Percentiles rank a stretch among this genome's conserved stretches.
Evolutionary conservation across 2,888 invertebrate genomes (phyloP).

Genomic region (Tuta absoluta): DNA sequence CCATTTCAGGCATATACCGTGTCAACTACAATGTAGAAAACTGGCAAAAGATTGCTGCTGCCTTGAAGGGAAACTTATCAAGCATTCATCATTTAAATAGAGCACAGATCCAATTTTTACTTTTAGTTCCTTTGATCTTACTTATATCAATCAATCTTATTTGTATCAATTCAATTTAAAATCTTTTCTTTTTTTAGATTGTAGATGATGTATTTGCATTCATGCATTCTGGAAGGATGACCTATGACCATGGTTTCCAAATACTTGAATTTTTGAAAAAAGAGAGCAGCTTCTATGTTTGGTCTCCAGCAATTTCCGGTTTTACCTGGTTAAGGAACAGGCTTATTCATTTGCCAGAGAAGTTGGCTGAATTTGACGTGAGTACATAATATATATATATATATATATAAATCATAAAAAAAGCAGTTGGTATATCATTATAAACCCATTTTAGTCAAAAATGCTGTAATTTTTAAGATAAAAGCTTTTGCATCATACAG

Average conservation of each 20-base stretch:
- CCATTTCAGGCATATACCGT: slow-evolving; percentile 80
- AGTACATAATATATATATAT: too few relatives aligned
- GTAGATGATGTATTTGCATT: slow-evolving; percentile 73
- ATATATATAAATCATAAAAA: too few relatives aligned
- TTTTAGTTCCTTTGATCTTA: too few relatives aligned
- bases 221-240: slow-evolving; percentile 62
- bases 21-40: slow-evolving; percentile 83
- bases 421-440: too few relatives aligned
- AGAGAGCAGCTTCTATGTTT: slow-evolving; percentile 66
- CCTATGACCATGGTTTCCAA: slow-evolving; percentile 60
- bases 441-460: too few relatives aligned
- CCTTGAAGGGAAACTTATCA: slow-evolving; percentile 53
- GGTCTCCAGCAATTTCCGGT: slow-evolving; percentile 72
- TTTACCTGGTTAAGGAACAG: slow-evolving; percentile 70
- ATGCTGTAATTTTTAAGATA: too few relatives aligned
- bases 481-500: neutral
- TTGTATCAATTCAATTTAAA: neutral
- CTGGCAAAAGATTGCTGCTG: slow-evolving; percentile 77
- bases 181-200: slow-evolving; percentile 52
- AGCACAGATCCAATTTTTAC: too few relatives aligned
- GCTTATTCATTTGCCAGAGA: slow-evolving; percentile 61
- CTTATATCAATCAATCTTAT: too few relatives aligned
- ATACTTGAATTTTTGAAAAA: slow-evolving; percentile 66
- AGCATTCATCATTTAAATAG: too few relatives aligned
- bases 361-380: slow-evolving; percentile 60